A percentile compares a stretch with the other conserved stretches of the same genome.
phyloP scores from a whole-genome alignment of 1,140 invertebrate species.

The Helicoverpa armigera region DNA sequence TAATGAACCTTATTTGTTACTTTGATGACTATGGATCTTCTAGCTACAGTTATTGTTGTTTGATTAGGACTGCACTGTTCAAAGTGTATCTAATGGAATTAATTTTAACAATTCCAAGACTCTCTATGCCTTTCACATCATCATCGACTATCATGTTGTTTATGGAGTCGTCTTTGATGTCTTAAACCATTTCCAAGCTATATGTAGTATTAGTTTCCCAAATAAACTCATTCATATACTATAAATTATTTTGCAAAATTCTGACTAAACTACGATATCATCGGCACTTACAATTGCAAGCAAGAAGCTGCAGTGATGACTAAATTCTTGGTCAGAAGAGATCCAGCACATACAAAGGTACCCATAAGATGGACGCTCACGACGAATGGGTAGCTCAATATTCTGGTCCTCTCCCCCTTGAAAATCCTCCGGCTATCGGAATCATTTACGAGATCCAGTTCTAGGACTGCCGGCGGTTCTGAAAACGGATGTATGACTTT shows the following conservation, averaged over 20 bases:
- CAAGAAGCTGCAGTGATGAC: slow-evolving; percentile 34
- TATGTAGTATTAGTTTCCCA: too few species aligned
- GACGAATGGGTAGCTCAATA: slow-evolving; percentile 6
- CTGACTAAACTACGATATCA: neutral
- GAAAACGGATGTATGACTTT: neutral
- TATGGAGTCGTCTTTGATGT: too few species aligned
- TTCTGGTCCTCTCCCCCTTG: neutral
- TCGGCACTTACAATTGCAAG: slow-evolving; percentile 32
- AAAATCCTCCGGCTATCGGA: slow-evolving; percentile 7
- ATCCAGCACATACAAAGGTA: slow-evolving; percentile 5
- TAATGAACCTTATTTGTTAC: neutral
- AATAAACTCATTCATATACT: neutral
- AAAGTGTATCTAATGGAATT: too few species aligned
- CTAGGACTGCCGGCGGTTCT: slow-evolving; percentile 5
- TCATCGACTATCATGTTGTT: too few species aligned
- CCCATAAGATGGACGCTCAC: slow-evolving; percentile 19
- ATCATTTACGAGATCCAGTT: slow-evolving; percentile 6
- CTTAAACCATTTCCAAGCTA: too few species aligned
- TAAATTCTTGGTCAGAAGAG: slow-evolving; percentile 11
- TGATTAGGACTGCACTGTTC: too few species aligned
- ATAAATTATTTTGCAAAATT: neutral
- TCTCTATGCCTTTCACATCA: too few species aligned
- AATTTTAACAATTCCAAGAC: too few species aligned
- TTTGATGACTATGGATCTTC: too few species aligned
- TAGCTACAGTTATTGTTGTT: too few species aligned